Percentiles rank a stretch among this genome's conserved stretches.
These are phyloP conservation scores for Synodontis membranacea DNA, from an alignment of 2,113 vertebrate species.

Conservation along the genomic window DNA sequence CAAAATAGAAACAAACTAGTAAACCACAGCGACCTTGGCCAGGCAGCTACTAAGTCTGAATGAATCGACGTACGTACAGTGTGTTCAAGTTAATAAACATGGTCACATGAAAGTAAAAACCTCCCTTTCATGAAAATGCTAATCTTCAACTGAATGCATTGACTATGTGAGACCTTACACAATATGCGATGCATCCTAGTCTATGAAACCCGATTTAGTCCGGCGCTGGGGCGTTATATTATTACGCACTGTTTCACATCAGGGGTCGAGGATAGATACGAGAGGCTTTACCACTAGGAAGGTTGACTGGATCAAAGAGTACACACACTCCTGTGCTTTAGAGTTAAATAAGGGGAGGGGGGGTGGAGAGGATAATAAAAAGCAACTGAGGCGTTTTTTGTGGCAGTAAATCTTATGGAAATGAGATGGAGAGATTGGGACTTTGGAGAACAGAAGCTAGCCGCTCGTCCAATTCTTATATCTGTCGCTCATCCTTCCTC, in stretches of 20 bases:
- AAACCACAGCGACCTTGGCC: not conserved
- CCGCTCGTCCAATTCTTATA: constrained; percentile 42
- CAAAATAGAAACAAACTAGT: not conserved
- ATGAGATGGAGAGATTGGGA: constrained; percentile 49
- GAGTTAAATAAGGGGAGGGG: constrained; percentile 36
- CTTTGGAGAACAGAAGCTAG: constrained; percentile 35
- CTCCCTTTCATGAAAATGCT: not conserved
- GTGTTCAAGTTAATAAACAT: not conserved
- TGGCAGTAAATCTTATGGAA: constrained; percentile 50
- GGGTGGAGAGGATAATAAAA: constrained; percentile 40
- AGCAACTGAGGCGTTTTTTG: constrained; percentile 34
- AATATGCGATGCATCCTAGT: not conserved
- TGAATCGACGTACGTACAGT: not conserved
- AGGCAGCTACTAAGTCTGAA: not conserved
- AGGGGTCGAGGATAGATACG: constrained; percentile 27
- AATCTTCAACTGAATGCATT: not conserved
- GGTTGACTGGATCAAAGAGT: constrained; percentile 44
- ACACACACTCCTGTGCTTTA: constrained; percentile 37
- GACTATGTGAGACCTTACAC: not conserved
- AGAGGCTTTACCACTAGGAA: constrained; percentile 33
- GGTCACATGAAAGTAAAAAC: not conserved
- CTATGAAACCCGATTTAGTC: constrained; percentile 37
- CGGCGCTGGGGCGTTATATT: constrained; percentile 11
- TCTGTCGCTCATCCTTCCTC: constrained; percentile 41
- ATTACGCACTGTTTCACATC: constrained; percentile 24